Evolutionary conservation across 2,797 vertebrate genomes (phyloP), one percentile per base, ranked within the genome.

Genomic region (Catharus ustulatus): DNA sequence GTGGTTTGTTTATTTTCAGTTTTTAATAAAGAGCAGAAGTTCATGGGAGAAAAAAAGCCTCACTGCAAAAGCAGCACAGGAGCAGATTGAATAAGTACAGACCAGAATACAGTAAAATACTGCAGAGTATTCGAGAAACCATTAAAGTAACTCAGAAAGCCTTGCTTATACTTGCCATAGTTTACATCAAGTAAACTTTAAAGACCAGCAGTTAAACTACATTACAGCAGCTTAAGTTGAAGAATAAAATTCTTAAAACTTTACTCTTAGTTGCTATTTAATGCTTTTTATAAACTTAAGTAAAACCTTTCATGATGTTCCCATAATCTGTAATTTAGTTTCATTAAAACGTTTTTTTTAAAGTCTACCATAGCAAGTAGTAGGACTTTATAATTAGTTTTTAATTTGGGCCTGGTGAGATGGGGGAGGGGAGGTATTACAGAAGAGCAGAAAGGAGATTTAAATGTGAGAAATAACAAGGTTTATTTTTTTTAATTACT

Each of bases 11-110:
- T 92, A 68, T 72, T 90, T 93, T 87, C 42, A 64, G 20, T 27
- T 93, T 94, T 76, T 48, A 95, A 78, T 45, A 84, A 71, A 71
- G 42, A 78, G 36, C 18, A 72, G 16, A 86, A 86, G 48, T 81
- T 93, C 55, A 73, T 0, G 0, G 46, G 66, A 19, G 43, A 69
- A 84, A 81, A 87, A 9, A 80, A 68, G n/a, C 5, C 16, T 57
- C 51, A 29, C 32, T 75, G 49, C 21, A 90, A 90, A 90, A 89
- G 42, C 17, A 66, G 62, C 43, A 84, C 21, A 69, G 49, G 13
- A 76, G 8, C 6, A 15, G 21, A 77, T 10, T 71, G 36, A 93
- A 84, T 82, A 92, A 91, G 32, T 64, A 64, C 27, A 79, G 57
- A 71, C 48, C 22, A 87, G 24, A 43, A 87, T 17, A 68, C 10